A percentile compares a stretch with the other conserved stretches of the same genome.
Conservation (phyloP, 2,113 vertebrate species). For the Saimiri boliviensis region DNA sequence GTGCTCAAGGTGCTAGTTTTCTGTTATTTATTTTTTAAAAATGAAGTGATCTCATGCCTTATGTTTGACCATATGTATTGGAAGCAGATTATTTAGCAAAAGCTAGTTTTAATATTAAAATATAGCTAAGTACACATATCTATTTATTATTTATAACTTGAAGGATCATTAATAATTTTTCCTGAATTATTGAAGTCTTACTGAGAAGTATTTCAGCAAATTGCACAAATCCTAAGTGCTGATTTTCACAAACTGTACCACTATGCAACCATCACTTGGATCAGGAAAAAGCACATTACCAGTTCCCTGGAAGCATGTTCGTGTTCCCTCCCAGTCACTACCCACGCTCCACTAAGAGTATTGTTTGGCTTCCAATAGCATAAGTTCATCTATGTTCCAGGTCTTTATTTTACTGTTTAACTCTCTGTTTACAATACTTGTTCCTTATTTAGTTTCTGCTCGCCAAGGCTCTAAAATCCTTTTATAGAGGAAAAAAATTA, state of each 20-base stretch:
- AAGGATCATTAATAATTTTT: not conserved
- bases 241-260: not conserved
- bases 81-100: not conserved
- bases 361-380: not conserved
- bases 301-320: not conserved
- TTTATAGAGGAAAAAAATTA: not conserved
- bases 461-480: not conserved
- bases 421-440: not conserved
- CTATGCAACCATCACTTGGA: not conserved
- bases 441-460: not conserved
- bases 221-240: not conserved
- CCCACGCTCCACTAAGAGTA: not conserved
- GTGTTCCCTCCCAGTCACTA: not conserved
- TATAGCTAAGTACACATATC: not conserved
- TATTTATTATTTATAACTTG: not conserved
- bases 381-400: not conserved
- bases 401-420: not conserved
- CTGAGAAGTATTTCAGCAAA: constrained; percentile 5
- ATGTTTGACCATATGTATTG: not conserved
- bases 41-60: not conserved
- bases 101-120: not conserved
- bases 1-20: too few species aligned
- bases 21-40: not conserved
- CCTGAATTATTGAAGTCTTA: not conserved
- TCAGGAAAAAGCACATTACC: not conserved